These are phyloP conservation scores for Urophycis tenuis DNA, from an alignment of 2,797 vertebrate genomes.

Conservation along the genomic window DNA sequence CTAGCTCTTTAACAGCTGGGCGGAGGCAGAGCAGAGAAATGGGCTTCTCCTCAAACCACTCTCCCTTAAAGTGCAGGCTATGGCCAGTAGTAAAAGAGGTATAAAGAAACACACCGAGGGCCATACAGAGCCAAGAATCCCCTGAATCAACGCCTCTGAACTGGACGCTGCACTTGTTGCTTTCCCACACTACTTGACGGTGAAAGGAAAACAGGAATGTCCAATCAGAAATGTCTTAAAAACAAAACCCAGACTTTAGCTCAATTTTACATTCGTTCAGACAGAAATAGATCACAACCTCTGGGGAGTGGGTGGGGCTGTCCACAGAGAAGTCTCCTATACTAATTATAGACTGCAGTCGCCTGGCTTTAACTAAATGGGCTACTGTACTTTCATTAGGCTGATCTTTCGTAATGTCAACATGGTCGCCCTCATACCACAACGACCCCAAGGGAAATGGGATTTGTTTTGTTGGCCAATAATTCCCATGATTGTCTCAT, in stretches of 20 bases:
- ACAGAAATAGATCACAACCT: constrained; percentile 34
- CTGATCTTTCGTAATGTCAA: constrained; percentile 46
- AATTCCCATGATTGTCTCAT: constrained; percentile 49
- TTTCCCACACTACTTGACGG: constrained; percentile 11
- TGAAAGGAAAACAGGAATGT: constrained; percentile 10
- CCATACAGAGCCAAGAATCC: constrained; percentile 19
- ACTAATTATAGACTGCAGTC: constrained; percentile 45
- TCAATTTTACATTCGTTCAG: constrained; percentile 27
- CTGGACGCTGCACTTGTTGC: neutral
- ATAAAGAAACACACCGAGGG: constrained; percentile 5
- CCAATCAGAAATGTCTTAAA: constrained; percentile 7
- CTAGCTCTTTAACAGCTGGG: constrained; percentile 10
- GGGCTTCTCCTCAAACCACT: neutral
- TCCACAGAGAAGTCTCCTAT: constrained; percentile 32
- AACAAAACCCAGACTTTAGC: constrained; percentile 13
- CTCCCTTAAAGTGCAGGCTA: constrained; percentile 9
- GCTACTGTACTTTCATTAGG: constrained; percentile 59
- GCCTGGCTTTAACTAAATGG: constrained; percentile 46
- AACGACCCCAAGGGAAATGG: constrained; percentile 41
- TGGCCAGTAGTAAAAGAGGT: neutral
- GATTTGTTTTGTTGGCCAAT: constrained; percentile 53
- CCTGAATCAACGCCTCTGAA: neutral
- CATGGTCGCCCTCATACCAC: constrained; percentile 55
- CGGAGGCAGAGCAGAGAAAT: constrained; percentile 17
- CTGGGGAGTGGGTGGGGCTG: constrained; percentile 18